Evolutionary conservation across 2,113 vertebrate genomes (phyloP), one percentile per base, ranked within the genome.

Genomic region (Beaufortia kweichowensis): DNA sequence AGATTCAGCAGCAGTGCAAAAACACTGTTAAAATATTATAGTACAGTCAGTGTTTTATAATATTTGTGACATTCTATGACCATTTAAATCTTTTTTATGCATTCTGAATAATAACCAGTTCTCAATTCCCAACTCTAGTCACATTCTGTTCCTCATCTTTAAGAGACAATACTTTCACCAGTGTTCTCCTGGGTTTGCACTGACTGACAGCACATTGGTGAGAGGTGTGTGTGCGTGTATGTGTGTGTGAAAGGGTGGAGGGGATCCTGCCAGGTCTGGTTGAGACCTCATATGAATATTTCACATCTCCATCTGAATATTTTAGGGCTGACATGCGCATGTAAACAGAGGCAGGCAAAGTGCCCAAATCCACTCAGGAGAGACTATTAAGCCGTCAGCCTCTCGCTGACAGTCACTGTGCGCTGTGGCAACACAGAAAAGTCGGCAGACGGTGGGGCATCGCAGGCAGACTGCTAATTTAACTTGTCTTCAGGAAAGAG

Each of bases 351-450:
- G 96, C 93, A 96, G 95, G 92, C 93, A 93, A 94, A 96, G 94
- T 94, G 95, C 95, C 96, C 93, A 96, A 95, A 97, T 96, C 94
- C 93, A 96, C 95, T 98, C 95, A 95, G 93, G 94, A 93, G 94
- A 94, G 94, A 95, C 96, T 95, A 98, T 98, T 97, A 98, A 98
- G 95, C 94, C 96, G 94, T 98, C 96, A 98, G 93, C 91, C 91
- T 88, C 93, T 75, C 92, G 90, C 94, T 98, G 96, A 98, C 95
- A 96, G 94, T 90, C 93, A 91, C 91, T 90, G 93, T 92, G 93
- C 92, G 91, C 93, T 92, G 93, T 89, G 90, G 92, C 93, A 95
- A 94, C 94, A 94, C 93, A 93, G 91, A 92, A 92, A 92, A 94
- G 93, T 91, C 88, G 89, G 92, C 91, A 94, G 94, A 94, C 93